Evolutionary conservation across 2,797 vertebrate species (phyloP).

Genomic region (Hemitrygon akajei): DNA sequence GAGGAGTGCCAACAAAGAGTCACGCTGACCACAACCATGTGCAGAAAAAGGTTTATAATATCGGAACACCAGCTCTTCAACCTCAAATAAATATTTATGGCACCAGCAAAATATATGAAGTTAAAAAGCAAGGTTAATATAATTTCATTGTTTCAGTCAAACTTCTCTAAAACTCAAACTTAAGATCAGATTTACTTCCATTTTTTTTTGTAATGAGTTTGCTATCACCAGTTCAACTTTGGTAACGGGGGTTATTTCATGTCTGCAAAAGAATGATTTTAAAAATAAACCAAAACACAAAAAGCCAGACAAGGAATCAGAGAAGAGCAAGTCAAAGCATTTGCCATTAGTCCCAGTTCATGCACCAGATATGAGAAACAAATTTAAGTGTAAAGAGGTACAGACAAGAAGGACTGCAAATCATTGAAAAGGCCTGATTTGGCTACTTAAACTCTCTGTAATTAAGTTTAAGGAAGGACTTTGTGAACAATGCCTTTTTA

Average conservation of each 20-base stretch:
- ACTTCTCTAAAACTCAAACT: background rate
- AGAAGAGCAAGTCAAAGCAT: background rate
- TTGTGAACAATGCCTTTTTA: background rate
- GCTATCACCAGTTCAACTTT: background rate
- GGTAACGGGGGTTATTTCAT: background rate
- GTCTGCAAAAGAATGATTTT: background rate
- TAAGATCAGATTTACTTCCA: background rate
- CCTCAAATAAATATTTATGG: background rate
- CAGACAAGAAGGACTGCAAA: background rate
- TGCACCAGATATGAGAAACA: background rate
- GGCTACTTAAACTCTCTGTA: background rate
- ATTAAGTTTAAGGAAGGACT: background rate
- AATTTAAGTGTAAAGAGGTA: background rate
- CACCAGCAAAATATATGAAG: background rate
- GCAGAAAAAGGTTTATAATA: background rate
- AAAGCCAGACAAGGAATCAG: background rate
- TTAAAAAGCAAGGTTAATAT: background rate
- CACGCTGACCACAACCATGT: background rate
- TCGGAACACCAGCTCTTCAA: background rate
- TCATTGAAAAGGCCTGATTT: conserved; percentile 22
- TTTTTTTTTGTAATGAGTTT: background rate
- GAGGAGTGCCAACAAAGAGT: background rate
- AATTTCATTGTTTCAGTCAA: background rate
- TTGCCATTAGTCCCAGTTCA: background rate
- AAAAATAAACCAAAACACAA: background rate